These are phyloP conservation scores for Tubulanus polymorphus DNA, from an alignment of 2,888 invertebrate species.

Conservation along the genomic window DNA sequence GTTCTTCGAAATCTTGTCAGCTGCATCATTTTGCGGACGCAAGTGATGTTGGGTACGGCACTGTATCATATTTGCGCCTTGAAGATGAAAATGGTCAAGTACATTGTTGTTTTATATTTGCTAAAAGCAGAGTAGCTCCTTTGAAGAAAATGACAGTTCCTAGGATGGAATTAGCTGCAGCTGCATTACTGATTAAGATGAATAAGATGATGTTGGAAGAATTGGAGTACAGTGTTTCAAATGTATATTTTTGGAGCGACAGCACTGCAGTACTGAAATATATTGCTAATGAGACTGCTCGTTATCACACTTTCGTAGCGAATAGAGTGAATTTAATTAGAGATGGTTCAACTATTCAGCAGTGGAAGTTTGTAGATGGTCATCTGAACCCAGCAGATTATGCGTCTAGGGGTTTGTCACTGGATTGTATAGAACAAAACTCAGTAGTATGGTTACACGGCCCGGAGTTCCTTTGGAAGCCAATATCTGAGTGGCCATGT, in stretches of 20 bases:
- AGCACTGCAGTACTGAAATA: constrained; percentile 9
- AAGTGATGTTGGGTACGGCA: constrained; percentile 11
- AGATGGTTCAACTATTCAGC: not conserved
- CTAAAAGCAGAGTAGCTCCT: constrained; percentile 3
- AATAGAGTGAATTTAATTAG: constrained; percentile 9
- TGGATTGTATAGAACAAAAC: not conserved
- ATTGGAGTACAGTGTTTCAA: not conserved
- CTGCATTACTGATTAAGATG: not conserved
- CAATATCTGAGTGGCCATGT: not conserved
- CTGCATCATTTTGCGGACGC: constrained; percentile 17
- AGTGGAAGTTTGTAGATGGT: not conserved
- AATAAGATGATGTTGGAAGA: not conserved
- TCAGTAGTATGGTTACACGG: constrained; percentile 2
- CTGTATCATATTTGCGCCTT: constrained; percentile 13
- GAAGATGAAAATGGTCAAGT: constrained; percentile 3
- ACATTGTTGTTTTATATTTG: constrained; percentile 13
- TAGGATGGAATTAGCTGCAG: constrained; percentile 4
- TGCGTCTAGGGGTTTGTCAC: not conserved
- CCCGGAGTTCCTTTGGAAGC: constrained; percentile 3
- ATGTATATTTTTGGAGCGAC: not conserved
- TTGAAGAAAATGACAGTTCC: constrained; percentile 4
- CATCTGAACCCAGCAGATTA: not conserved
- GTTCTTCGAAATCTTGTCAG: constrained; percentile 1
- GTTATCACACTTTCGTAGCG: constrained; percentile 19
- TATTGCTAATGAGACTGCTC: constrained; percentile 10